Evolutionary conservation across 2,888 invertebrate species (phyloP).

Genomic region (Macropis europaea): DNA sequence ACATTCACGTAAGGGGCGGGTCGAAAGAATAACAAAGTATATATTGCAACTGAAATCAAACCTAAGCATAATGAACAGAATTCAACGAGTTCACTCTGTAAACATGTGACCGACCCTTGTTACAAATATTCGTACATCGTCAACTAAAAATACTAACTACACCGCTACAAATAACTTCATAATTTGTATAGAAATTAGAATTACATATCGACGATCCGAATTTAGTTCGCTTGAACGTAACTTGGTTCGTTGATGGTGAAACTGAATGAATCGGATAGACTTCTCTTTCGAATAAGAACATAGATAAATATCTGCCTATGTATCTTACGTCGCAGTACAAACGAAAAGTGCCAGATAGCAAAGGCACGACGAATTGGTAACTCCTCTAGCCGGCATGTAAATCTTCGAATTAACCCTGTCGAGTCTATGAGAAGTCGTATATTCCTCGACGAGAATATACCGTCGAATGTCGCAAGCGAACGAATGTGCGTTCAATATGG

Average conservation of each 20-base stretch:
- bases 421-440: slow-evolving; percentile 3
- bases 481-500: not conserved
- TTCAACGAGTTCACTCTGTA: too few relatives aligned
- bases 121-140: too few relatives aligned
- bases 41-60: too few relatives aligned
- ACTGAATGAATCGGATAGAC: slow-evolving; percentile 20
- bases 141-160: not conserved
- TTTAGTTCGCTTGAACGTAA: slow-evolving; percentile 11
- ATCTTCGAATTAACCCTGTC: slow-evolving; percentile 17
- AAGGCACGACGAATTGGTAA: slow-evolving; percentile 63
- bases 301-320: slow-evolving; percentile 66
- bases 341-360: slow-evolving; percentile 70
- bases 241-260: slow-evolving; percentile 36
- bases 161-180: not conserved
- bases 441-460: not conserved
- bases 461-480: not conserved
- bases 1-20: too few relatives aligned
- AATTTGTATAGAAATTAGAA: not conserved
- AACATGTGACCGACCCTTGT: too few relatives aligned
- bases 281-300: slow-evolving; percentile 30
- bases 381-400: slow-evolving; percentile 45
- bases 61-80: too few relatives aligned
- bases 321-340: slow-evolving; percentile 67
- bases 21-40: too few relatives aligned
- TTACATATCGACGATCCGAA: not conserved